A percentile compares a stretch with the other conserved stretches of the same genome.
phyloP scores from a whole-genome alignment of 1,140 invertebrate species.

The Ceratosolen solmsi region DNA sequence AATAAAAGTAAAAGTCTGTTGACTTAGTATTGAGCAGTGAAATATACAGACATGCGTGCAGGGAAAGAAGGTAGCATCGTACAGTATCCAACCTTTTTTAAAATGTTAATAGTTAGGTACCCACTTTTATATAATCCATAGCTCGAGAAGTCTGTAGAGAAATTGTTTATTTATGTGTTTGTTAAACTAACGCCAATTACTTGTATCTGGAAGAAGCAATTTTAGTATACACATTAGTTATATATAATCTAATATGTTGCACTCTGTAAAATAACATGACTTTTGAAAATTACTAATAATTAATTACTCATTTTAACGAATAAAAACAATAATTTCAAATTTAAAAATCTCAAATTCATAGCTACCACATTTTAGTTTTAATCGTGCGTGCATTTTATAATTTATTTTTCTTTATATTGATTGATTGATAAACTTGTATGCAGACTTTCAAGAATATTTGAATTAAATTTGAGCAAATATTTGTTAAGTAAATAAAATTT shows the following conservation, averaged over 20 bases:
- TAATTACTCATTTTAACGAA: background rate
- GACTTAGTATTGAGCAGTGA: background rate
- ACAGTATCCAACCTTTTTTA: background rate
- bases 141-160: background rate
- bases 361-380: too few relatives aligned
- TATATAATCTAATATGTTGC: background rate
- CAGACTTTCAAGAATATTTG: too few relatives aligned
- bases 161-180: slow-evolving; percentile 18
- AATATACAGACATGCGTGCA: background rate
- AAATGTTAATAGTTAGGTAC: background rate
- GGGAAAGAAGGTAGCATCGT: background rate
- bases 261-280: background rate
- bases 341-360: too few relatives aligned
- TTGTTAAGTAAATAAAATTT: background rate
- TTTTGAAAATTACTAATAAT: background rate
- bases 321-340: background rate
- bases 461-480: background rate
- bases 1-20: slow-evolving; percentile 17
- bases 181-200: background rate
- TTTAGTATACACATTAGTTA: background rate
- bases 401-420: background rate
- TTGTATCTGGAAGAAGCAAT: background rate
- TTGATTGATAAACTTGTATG: too few relatives aligned
- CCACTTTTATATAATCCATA: background rate
- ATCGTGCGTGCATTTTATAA: background rate